Evolutionary conservation across 2,113 vertebrate genomes (phyloP), one percentile per base, ranked within the genome.

Genomic region (Nerophis ophidion): DNA sequence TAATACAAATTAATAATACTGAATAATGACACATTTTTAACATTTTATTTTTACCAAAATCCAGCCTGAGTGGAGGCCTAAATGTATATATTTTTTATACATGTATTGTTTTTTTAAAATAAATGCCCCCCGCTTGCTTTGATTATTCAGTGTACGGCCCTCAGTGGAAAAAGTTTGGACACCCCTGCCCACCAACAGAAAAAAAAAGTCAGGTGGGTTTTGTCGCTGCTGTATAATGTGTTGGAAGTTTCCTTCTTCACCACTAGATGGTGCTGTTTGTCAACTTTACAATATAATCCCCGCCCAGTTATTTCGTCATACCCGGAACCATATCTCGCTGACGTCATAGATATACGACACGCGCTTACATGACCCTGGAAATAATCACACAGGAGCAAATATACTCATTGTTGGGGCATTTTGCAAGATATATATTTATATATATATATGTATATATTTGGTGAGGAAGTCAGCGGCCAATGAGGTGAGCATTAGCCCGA

Each of bases 401-500:
- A 38, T 16, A 40, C 3, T 3, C 4, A 44, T 44, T 44, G 12
- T 44, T 44, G 52, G 4, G 5, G 40, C 15, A 40, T 11, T 55
- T 55, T 40, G 36, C 5, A 55, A 9, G 6, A 26, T 26, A 26
- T 26, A 26, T 26, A 26, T 26, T 3, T 26, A 26, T 26, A 2
- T 26, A 26, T 10, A 42, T 14, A 12, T 47, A 15, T 5, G 5
- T 57, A 14, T 9, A 12, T 0, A 42, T 7, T 33, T 1, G 16
- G 1, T 66, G 38, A 4, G 14, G 8, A 1, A 15, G 49, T 34
- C 17, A 46, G 67, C 57, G 53, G 36, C 1, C 8, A 40, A 40
- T 40, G 38, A 9, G 38, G 3, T 44, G 40, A 44, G 10, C 40
- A 44, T 44, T 44, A 44, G 44, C 9, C 7, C 36, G 92, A 89